Conservation (phyloP, 2,888 invertebrate species). For the Notodonta dromedarius region DNA sequence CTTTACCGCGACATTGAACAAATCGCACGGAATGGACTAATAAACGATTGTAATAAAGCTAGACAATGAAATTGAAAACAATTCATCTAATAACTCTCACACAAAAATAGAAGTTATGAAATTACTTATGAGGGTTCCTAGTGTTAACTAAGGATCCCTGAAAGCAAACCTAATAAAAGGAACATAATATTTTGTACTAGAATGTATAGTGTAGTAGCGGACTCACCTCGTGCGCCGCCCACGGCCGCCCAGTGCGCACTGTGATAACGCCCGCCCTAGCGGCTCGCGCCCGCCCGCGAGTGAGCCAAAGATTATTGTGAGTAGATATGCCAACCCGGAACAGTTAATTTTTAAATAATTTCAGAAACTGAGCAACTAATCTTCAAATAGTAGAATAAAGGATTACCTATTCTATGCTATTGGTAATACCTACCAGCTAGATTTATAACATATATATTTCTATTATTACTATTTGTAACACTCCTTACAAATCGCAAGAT, state of each 20-base stretch:
- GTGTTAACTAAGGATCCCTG: neutral
- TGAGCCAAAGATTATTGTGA: constrained; percentile 34
- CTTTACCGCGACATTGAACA: neutral
- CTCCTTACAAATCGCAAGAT: too few species aligned
- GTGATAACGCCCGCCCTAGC: constrained; percentile 43
- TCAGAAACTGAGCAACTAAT: too few species aligned
- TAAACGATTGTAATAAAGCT: constrained; percentile 1
- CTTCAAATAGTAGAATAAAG: too few species aligned
- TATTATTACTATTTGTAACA: too few species aligned
- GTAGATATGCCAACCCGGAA: constrained; percentile 26
- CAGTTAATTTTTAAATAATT: too few species aligned
- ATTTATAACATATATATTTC: too few species aligned
- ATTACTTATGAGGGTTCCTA: too few species aligned
- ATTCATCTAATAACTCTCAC: neutral
- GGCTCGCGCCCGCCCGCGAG: constrained; percentile 35
- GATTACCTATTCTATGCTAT: too few species aligned
- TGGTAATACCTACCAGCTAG: too few species aligned
- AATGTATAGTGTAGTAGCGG: neutral
- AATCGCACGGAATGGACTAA: neutral
- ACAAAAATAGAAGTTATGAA: neutral
- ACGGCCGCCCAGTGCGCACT: constrained; percentile 60
- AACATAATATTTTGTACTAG: constrained; percentile 15
- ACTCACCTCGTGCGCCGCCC: constrained; percentile 61
- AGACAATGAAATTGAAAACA: neutral
- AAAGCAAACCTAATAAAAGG: neutral